Evolutionary conservation across 2,888 invertebrate species (phyloP).

Genomic region (Chrysopilus asiliformis): DNA sequence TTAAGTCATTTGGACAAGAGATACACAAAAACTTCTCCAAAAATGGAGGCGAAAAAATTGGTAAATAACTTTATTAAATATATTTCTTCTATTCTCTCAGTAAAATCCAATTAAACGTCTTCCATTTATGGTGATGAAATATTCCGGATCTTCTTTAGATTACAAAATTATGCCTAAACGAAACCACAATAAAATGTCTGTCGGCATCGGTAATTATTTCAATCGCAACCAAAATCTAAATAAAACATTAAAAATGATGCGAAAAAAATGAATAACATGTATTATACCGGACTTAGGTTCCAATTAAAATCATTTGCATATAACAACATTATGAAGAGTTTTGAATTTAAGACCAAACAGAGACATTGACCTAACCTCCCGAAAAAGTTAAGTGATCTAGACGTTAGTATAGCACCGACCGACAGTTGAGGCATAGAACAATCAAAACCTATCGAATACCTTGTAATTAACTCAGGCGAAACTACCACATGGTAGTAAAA

Average conservation of each 20-base stretch:
- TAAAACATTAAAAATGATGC: too few relatives aligned
- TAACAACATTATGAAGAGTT: neutral
- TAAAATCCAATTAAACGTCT: too few relatives aligned
- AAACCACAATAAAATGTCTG: neutral
- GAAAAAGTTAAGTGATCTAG: slow-evolving; percentile 11
- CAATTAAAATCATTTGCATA: slow-evolving; percentile 13
- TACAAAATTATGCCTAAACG: slow-evolving; percentile 1
- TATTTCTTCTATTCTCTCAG: too few relatives aligned
- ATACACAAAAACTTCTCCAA: too few relatives aligned
- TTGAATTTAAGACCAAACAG: neutral
- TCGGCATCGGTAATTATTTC: slow-evolving; percentile 4
- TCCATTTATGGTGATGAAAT: too few relatives aligned
- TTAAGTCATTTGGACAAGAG: too few relatives aligned
- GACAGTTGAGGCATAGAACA: neutral
- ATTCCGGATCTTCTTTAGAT: too few relatives aligned
- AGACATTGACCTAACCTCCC: slow-evolving; percentile 15
- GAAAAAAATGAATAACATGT: too few relatives aligned
- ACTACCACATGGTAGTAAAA: too few relatives aligned
- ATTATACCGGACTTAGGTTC: too few relatives aligned
- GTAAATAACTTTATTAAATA: too few relatives aligned
- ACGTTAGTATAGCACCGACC: slow-evolving; percentile 1
- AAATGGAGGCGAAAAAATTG: too few relatives aligned
- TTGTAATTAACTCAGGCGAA: slow-evolving; percentile 11
- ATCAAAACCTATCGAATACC: slow-evolving; percentile 1
- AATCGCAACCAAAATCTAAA: slow-evolving; percentile 6